These are phyloP conservation scores for Geodia barretti DNA, from an alignment of 37 sponge, comb jelly and placozoan species.

Conservation along the genomic window DNA sequence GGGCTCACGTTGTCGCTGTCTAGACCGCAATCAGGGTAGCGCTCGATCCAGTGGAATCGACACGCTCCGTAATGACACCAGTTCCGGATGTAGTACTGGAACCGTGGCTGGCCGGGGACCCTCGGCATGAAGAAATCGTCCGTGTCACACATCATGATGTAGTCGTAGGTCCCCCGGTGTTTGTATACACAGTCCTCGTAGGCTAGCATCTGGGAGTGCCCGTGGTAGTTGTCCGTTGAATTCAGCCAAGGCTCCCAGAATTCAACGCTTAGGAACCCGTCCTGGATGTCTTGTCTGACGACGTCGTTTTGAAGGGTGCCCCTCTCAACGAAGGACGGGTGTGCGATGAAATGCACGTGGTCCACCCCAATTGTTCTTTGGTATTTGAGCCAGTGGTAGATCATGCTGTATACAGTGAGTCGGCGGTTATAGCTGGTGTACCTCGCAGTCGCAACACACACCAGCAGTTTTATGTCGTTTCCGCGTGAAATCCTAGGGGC, in stretches of 20 bases:
- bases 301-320: not conserved
- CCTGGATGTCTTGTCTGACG: not conserved
- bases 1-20: not conserved
- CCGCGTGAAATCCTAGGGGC: too few relatives aligned
- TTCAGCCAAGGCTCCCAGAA: constrained; percentile 17
- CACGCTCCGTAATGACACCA: constrained; percentile 19
- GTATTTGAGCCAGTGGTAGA: constrained; percentile 10
- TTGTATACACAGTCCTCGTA: constrained; percentile 40
- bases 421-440: too few relatives aligned
- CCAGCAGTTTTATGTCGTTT: too few relatives aligned
- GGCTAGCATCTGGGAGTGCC: constrained; percentile 30
- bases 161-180: constrained; percentile 27
- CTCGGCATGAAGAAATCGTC: constrained; percentile 50
- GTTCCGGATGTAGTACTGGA: constrained; percentile 23
- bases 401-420: too few relatives aligned
- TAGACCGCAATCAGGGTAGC: constrained; percentile 30
- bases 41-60: constrained; percentile 28
- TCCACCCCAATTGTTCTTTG: constrained; percentile 12
- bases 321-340: too few relatives aligned
- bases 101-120: not conserved
- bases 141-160: constrained; percentile 19
- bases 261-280: constrained; percentile 25
- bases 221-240: constrained; percentile 12
- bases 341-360: constrained; percentile 14
- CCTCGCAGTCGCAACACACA: too few relatives aligned